Conservation (phyloP, 2,797 vertebrate species). For the Karalla daura region DNA sequence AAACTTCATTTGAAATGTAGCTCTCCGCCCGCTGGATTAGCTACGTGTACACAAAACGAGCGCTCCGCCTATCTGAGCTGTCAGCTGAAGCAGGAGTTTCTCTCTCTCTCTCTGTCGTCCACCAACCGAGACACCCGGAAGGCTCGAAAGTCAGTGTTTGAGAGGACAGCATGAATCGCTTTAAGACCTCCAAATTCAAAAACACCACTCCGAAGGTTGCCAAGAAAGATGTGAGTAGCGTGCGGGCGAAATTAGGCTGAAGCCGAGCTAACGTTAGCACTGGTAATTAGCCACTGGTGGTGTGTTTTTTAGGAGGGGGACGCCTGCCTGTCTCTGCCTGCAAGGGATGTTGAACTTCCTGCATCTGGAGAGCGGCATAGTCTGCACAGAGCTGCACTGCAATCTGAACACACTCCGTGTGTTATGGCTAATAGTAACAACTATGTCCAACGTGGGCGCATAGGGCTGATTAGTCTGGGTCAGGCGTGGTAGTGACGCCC, state of each 20-base stretch:
- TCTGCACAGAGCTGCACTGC: background rate
- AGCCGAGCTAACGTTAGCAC: constrained; percentile 50
- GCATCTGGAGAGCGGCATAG: constrained; percentile 64
- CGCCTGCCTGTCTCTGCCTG: constrained; percentile 59
- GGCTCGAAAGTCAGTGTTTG: constrained; percentile 72
- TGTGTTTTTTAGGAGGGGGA: constrained; percentile 57
- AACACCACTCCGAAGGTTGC: constrained; percentile 89
- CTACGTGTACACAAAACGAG: constrained; percentile 40
- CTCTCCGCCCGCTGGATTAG: constrained; percentile 33
- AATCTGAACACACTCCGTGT: background rate
- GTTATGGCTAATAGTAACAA: background rate
- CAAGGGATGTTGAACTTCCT: constrained; percentile 79
- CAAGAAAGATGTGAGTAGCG: constrained; percentile 90
- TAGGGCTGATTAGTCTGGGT: constrained; percentile 21
- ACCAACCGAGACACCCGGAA: constrained; percentile 83
- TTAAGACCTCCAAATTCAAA: constrained; percentile 94
- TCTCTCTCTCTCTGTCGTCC: constrained; percentile 37
- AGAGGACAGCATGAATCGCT: constrained; percentile 90
- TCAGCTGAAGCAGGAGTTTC: constrained; percentile 71
- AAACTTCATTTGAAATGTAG: fast-evolving
- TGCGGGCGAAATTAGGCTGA: background rate
- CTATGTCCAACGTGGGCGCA: constrained; percentile 33
- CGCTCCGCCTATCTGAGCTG: constrained; percentile 52
- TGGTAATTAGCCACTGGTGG: constrained; percentile 47
- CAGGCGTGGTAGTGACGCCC: constrained; percentile 36